These are phyloP conservation scores for Rotaria sp. DNA, from an alignment of 2,888 invertebrate genomes.

Conservation along the genomic window DNA sequence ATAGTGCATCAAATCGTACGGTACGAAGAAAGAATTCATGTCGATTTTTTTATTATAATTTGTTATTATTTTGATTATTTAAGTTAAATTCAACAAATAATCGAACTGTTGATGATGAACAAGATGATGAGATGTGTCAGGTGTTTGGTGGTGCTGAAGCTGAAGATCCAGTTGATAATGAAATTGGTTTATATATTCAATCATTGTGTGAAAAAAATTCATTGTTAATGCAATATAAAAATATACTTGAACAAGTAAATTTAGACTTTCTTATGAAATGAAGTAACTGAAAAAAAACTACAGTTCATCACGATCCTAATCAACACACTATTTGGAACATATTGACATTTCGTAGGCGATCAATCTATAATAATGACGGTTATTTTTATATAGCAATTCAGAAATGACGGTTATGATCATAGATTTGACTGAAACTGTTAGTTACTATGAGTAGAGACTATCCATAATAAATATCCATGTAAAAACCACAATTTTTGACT, in stretches of 20 bases:
- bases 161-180: conserved; percentile 30
- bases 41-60: background rate
- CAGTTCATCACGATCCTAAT: too few species aligned
- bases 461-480: too few species aligned
- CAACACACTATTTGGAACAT: too few species aligned
- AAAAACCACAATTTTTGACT: too few species aligned
- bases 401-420: too few species aligned
- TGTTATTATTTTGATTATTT: background rate
- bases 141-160: conserved; percentile 31
- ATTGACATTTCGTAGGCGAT: too few species aligned
- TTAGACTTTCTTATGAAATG: too few species aligned
- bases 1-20: background rate
- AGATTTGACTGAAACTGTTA: too few species aligned
- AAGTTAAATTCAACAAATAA: background rate
- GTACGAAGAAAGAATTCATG: background rate
- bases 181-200: conserved; percentile 4
- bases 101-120: background rate
- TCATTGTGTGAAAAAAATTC: conserved; percentile 18
- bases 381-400: too few species aligned
- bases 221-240: conserved; percentile 19
- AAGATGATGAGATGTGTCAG: conserved; percentile 20
- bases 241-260: conserved; percentile 9
- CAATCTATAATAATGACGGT: too few species aligned
- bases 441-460: too few species aligned
- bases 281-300: too few species aligned